Base-by-base conservation (phyloP, 2,113 vertebrate species). In the Macquaria ambigua region DNA sequence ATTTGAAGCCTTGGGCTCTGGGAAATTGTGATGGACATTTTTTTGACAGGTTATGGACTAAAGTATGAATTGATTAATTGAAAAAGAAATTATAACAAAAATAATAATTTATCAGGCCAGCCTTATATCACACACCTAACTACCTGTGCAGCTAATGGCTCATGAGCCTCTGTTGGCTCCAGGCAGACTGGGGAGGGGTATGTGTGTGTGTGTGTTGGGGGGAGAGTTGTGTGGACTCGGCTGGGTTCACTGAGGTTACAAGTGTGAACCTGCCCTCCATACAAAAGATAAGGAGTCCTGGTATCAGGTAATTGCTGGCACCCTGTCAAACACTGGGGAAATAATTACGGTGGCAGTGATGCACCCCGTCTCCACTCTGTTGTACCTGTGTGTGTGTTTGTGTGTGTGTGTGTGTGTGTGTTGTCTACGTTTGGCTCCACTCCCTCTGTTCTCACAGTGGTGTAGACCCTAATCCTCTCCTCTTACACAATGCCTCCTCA, bases 261-360 rank as follows among this genome's bases (percentile, higher is more conserved):
- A 88, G 95, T 90, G 84, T 90, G 73, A 90, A 94, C 95, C 87
- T 94, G 94, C 83, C 88, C 81, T 90, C 75, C 69, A 79, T 75
- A 72, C 79, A 43, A 74, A 80, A 93, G 91, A 93, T 91, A 93
- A 94, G 87, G 81, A 90, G 76, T 80, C 63, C 73, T 76, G 90
- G 81, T 95, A 94, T 95, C 94, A 94, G 93, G 90, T 95, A 92
- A 95, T 95, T 94, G 90, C 93, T 94, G 93, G 89, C 93, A 95
- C 81, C 71, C 80, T 89, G 88, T 94, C 92, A 94, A 91, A 93
- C 63, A 74, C 79, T 84, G 79, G 83, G 74, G 74, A 92, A 94
- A 90, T 94, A 94, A 95, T 94, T 93, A 93, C 12, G 68, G 89
- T 87, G 88, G 89, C 85, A 87, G 87, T 70, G 46, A 73, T 75